Conservation (phyloP, 2,113 vertebrate genomes). For the Casuarius casuarius region DNA sequence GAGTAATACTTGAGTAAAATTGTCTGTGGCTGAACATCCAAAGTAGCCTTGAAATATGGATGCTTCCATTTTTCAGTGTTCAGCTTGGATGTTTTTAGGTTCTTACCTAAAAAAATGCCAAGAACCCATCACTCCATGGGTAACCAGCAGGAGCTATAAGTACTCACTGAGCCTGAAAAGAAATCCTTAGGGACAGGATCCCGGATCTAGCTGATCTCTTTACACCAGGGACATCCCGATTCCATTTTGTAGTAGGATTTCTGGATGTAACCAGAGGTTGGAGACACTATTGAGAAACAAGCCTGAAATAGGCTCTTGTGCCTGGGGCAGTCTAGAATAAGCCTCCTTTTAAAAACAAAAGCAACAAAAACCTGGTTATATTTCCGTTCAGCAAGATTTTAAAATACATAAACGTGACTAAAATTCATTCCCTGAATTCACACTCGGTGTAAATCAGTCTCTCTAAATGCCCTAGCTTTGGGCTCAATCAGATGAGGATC, state of each 20-base stretch:
- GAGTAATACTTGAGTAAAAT: background rate
- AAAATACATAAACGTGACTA: background rate
- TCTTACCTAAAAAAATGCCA: background rate
- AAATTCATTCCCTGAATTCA: background rate
- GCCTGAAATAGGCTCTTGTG: background rate
- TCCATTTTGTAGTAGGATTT: too few relatives aligned
- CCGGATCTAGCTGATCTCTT: too few relatives aligned
- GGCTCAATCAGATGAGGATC: background rate
- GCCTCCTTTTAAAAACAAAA: background rate
- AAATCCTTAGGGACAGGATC: too few relatives aligned
- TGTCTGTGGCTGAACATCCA: background rate
- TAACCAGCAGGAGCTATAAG: background rate
- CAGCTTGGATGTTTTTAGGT: background rate
- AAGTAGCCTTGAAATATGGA: background rate
- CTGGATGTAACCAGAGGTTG: too few relatives aligned
- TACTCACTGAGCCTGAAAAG: background rate
- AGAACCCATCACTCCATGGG: background rate
- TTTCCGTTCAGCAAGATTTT: too few relatives aligned
- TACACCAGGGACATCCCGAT: too few relatives aligned
- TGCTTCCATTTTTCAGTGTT: background rate
- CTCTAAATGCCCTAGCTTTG: background rate
- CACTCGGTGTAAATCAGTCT: too few relatives aligned
- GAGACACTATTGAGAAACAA: too few relatives aligned
- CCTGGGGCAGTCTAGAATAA: background rate
- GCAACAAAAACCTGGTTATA: background rate